These are phyloP conservation scores for Aurelia aurita DNA, from an alignment of 30 jellyfish, hydroid and myxozoan genomes.

Conservation along the genomic window DNA sequence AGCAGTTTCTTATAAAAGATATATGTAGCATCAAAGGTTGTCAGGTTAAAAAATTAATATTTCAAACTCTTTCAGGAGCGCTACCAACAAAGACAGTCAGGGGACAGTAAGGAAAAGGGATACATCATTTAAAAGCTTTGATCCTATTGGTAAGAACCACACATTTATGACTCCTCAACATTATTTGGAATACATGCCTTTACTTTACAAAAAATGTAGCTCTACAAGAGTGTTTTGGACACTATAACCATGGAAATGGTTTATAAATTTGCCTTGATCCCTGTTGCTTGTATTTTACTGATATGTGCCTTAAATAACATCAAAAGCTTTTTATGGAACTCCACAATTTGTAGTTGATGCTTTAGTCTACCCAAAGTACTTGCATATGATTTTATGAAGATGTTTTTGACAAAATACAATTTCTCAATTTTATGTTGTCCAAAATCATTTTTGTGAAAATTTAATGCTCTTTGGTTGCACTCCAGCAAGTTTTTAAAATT, in stretches of 20 bases:
- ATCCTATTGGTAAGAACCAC: slow-evolving; percentile 2
- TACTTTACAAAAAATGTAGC: too few relatives aligned
- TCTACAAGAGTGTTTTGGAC: too few relatives aligned
- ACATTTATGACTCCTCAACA: not conserved
- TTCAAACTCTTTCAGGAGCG: slow-evolving; percentile 21
- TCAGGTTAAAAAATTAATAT: not conserved
- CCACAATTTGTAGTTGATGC: slow-evolving; percentile 11
- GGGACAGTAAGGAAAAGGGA: slow-evolving; percentile 14
- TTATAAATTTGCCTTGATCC: too few relatives aligned
- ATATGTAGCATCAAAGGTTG: too few relatives aligned
- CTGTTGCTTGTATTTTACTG: too few relatives aligned
- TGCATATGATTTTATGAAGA: too few relatives aligned
- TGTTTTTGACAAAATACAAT: too few relatives aligned
- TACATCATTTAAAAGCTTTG: slow-evolving; percentile 4
- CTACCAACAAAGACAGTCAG: not conserved
- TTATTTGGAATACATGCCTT: too few relatives aligned
- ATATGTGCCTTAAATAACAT: slow-evolving; percentile 1
- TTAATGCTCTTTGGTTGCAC: slow-evolving; percentile 1
- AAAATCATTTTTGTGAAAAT: not conserved
- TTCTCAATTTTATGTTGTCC: too few relatives aligned
- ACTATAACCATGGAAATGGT: too few relatives aligned
- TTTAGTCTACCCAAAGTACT: too few relatives aligned
- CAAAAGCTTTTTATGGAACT: not conserved
- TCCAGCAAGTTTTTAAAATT: not conserved
- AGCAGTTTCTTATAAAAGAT: too few relatives aligned